A percentile compares a stretch with the other conserved stretches of the same genome.
Evolutionary conservation across 2,113 vertebrate genomes (phyloP).

Genomic region (Eonycteris spelaea): DNA sequence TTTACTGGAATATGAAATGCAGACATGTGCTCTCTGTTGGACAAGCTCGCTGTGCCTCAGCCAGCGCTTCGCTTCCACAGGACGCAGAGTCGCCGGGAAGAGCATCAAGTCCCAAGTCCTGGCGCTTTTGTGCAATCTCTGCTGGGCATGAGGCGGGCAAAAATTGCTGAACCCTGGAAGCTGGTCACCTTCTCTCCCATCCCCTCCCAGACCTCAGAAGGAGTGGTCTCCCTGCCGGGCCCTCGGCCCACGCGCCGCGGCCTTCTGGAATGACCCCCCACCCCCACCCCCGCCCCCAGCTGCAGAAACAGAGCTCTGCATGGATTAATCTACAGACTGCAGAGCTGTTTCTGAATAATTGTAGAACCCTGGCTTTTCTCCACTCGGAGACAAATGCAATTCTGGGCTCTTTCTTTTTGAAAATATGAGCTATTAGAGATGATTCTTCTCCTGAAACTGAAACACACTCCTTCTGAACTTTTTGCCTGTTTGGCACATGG

Average conservation of each 20-base stretch:
- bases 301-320: not conserved
- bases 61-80: not conserved
- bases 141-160: not conserved
- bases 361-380: not conserved
- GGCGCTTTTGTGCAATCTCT: not conserved
- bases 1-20: slow-evolving; percentile 45
- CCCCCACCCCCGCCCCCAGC: not conserved
- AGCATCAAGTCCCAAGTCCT: not conserved
- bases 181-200: not conserved
- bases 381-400: not conserved
- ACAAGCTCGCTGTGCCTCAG: rapidly evolving
- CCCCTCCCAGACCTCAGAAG: not conserved
- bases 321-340: not conserved
- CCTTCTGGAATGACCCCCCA: not conserved
- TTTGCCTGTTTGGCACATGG: not conserved
- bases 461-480: not conserved
- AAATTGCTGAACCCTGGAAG: not conserved
- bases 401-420: not conserved
- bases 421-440: not conserved
- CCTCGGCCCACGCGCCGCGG: not conserved
- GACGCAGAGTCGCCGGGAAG: not conserved
- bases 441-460: not conserved
- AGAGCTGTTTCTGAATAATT: not conserved
- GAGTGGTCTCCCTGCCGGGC: not conserved
- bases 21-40: slow-evolving; percentile 38